A percentile compares a stretch with the other conserved stretches of the same genome.
Conservation (phyloP, 2,888 invertebrate genomes). For the Acanthopleura granulata region DNA sequence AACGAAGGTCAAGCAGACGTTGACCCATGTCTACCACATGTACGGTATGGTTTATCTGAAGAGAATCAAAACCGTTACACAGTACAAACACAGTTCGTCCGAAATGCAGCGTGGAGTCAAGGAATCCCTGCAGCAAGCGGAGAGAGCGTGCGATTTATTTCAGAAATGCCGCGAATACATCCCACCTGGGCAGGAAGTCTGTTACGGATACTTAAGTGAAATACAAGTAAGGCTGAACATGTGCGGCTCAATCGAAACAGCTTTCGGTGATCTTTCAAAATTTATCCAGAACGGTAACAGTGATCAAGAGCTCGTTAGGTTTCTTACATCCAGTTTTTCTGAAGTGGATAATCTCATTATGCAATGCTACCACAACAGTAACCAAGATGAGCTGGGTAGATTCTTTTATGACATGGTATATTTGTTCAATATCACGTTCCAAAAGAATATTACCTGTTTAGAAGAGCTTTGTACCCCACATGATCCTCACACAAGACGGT, state of each 20-base stretch:
- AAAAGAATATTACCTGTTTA: constrained; percentile 17
- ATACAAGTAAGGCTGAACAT: constrained; percentile 38
- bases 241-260: constrained; percentile 35
- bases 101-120: constrained; percentile 13
- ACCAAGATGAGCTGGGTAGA: constrained; percentile 27
- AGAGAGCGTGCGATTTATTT: constrained; percentile 37
- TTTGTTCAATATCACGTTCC: constrained; percentile 39
- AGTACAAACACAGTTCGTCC: no score
- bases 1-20: constrained; percentile 25
- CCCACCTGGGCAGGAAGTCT: constrained; percentile 29
- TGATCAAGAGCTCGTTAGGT: constrained; percentile 25
- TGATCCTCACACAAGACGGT: constrained; percentile 26
- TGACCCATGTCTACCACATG: constrained; percentile 41
- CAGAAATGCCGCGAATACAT: constrained; percentile 35
- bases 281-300: constrained; percentile 18
- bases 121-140: constrained; percentile 30
- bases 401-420: constrained; percentile 26
- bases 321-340: constrained; percentile 34
- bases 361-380: constrained; percentile 37
- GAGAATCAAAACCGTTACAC: constrained; percentile 20
- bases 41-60: constrained; percentile 36
- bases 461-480: constrained; percentile 21
- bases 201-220: constrained; percentile 38
- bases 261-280: constrained; percentile 26
- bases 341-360: constrained; percentile 36